Percentiles rank a stretch among this genome's conserved stretches.
Evolutionary conservation across 2,113 vertebrate species (phyloP).

Genomic region (Chunga burmeisteri): DNA sequence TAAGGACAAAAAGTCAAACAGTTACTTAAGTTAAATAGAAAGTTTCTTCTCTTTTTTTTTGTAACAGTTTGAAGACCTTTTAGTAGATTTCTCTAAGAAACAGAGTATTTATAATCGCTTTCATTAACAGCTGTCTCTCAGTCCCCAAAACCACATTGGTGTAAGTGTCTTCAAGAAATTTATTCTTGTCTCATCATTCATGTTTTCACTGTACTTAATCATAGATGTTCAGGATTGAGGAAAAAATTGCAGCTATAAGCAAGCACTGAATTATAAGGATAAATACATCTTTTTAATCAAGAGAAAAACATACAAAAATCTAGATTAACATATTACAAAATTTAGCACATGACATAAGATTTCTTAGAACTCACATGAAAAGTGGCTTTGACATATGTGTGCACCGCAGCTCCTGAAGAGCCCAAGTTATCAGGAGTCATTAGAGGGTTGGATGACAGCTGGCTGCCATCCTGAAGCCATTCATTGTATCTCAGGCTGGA

Average conservation of each 20-base stretch:
- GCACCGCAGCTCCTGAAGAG: conserved; percentile 90
- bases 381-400: conserved; percentile 96
- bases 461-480: conserved; percentile 97
- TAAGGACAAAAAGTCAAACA: neutral
- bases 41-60: neutral
- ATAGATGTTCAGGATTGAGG: neutral
- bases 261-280: neutral
- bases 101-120: neutral
- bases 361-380: conserved; percentile 86
- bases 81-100: neutral
- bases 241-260: neutral
- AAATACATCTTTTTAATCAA: neutral
- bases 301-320: neutral
- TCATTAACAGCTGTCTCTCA: neutral
- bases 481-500: conserved; percentile 91
- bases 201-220: neutral
- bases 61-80: neutral
- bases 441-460: conserved; percentile 95
- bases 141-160: neutral
- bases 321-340: neutral
- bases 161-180: neutral
- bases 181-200: neutral
- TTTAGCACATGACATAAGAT: neutral
- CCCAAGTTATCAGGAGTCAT: conserved; percentile 98
- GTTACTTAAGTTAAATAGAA: neutral